Conservation (phyloP, 2,113 vertebrate species). For the Chiloscyllium plagiosum region DNA sequence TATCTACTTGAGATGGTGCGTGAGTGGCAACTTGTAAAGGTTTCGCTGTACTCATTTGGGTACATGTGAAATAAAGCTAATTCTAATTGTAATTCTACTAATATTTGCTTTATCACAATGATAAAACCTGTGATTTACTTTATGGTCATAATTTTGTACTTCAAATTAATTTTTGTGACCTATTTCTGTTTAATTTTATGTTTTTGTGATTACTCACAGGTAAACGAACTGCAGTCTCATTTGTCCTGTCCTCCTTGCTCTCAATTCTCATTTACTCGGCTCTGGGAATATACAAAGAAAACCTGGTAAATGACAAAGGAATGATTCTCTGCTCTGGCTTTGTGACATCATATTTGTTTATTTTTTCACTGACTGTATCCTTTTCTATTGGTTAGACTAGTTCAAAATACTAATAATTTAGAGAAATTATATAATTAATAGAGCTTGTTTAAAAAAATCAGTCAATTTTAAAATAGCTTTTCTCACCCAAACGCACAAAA, state of each 20-base stretch:
- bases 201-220: slow-evolving; percentile 6
- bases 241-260: neutral
- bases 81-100: neutral
- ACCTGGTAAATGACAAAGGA: neutral
- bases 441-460: neutral
- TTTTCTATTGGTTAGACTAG: neutral
- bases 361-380: slow-evolving; percentile 6
- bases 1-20: no score
- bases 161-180: slow-evolving; percentile 13
- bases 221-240: neutral
- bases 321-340: neutral
- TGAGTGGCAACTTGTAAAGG: no score
- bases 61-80: no score
- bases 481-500: neutral
- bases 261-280: slow-evolving; percentile 16
- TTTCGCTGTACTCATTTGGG: no score
- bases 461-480: neutral
- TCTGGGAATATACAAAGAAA: neutral
- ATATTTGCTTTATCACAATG: slow-evolving; percentile 11
- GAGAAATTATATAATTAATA: neutral
- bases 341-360: neutral
- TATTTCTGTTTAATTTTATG: slow-evolving; percentile 21
- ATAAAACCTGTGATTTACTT: slow-evolving; percentile 1
- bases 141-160: slow-evolving; percentile 16
- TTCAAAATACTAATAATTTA: neutral